These are phyloP conservation scores for Lerema accius DNA, from an alignment of 1,140 invertebrate species.

Conservation along the genomic window DNA sequence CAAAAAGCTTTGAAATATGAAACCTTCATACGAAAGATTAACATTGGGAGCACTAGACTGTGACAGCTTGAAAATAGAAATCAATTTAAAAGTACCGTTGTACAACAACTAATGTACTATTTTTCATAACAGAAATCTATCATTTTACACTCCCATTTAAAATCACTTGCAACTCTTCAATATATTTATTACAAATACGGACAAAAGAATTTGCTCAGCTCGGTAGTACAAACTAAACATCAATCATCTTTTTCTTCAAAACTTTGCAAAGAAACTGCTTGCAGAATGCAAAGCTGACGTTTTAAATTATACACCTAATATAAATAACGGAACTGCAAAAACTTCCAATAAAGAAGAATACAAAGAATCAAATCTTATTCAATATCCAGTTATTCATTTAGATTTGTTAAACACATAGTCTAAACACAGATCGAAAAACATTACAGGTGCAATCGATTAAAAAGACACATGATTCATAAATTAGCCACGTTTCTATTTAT, in stretches of 20 bases:
- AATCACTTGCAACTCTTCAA: conserved; percentile 11
- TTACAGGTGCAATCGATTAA: no score
- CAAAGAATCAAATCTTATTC: not conserved
- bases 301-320: conserved; percentile 2
- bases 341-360: not conserved
- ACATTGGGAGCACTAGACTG: no score
- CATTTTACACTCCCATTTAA: conserved; percentile 25
- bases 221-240: conserved; percentile 18
- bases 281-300: not conserved
- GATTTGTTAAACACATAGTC: no score
- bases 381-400: no score
- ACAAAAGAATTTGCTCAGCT: conserved; percentile 21
- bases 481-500: no score
- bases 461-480: no score
- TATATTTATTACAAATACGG: conserved; percentile 9
- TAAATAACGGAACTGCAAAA: not conserved
- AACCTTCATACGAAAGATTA: no score
- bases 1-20: no score
- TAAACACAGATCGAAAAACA: no score
- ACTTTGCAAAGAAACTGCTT: conserved; percentile 24
- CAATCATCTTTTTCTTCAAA: conserved; percentile 32
- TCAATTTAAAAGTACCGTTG: no score
- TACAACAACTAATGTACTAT: no score
- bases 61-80: no score
- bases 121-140: conserved; percentile 17